Evolutionary conservation across 1,140 invertebrate genomes (phyloP).

Genomic region (Ephestia elutella): DNA sequence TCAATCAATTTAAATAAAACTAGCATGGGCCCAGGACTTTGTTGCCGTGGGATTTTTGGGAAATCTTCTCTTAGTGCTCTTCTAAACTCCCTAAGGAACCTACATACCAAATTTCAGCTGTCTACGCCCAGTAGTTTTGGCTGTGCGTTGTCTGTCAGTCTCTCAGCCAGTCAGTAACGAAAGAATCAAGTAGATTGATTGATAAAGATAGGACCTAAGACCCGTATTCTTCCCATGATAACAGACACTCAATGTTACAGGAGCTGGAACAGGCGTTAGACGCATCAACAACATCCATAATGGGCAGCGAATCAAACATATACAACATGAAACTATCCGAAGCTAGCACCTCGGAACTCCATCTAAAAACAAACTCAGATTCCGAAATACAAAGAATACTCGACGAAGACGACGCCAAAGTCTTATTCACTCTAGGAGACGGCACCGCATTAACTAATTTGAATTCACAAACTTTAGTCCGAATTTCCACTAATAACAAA

Average conservation of each 20-base stretch:
- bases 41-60: no score
- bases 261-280: conserved; percentile 40
- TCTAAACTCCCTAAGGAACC: no score
- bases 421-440: conserved; percentile 52
- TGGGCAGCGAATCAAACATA: conserved; percentile 69
- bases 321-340: conserved; percentile 51
- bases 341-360: conserved; percentile 21
- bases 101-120: no score
- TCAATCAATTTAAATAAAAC: no score
- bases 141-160: no score
- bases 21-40: no score
- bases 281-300: conserved; percentile 63
- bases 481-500: conserved; percentile 57
- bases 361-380: conserved; percentile 61
- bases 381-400: conserved; percentile 52
- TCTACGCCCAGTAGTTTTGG: no score
- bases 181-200: no score
- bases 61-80: no score
- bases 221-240: no score
- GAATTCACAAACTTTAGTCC: conserved; percentile 37
- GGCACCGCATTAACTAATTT: conserved; percentile 20
- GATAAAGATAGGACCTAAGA: no score
- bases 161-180: no score
- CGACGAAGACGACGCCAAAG: conserved; percentile 27
- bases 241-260: conserved; percentile 35